Evolutionary conservation across 1,140 invertebrate species (phyloP), one percentile per base, ranked within the genome.

Genomic region (Mycetomoellerius zeteki): DNA sequence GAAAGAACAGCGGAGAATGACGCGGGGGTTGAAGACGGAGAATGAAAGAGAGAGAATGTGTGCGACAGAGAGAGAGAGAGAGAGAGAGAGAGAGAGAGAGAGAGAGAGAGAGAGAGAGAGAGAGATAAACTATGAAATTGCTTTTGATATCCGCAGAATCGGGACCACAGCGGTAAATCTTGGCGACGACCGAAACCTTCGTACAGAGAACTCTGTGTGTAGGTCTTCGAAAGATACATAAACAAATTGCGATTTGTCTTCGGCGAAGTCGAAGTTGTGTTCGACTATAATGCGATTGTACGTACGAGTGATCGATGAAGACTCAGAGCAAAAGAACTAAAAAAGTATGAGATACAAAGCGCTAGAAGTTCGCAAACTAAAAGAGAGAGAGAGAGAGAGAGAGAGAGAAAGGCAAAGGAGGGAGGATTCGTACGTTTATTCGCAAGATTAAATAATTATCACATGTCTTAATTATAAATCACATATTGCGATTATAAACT

Each of bases 221-320:
- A 56, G 54, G 21, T 73, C 80, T 73, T 60, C 54, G 80, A 84
- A 84, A 84, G 80, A 73, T 73, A 73, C 69, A 62, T 84, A 84
- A 84, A 84, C 80, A 84, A 84, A 73, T 84, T 60, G 80, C 80
- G 80, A 84, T 84, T 84, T 84, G 80, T 84, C 80, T 84, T 60
- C 37, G 67, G n/a, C 60, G 16, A 85, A 56, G 73, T 85, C 73
- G 30, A 85, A 85, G 30, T 76, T 50, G 58, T 65, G 72, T 64
- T 85, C 47, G 58, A 52, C 62, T 52, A 52, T 33, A 56, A 33
- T 60, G 30, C 82, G 82, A 85, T 85, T 77, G 71, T 56, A n/a
- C 72, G 82, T 19, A 30, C 56, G n/a, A 16, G 60, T 76, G 73
- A 78, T 76, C 73, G 82, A 85, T 78, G 82, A 64, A 60, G 60